Percentiles rank a stretch among this genome's conserved stretches.
phyloP scores from a whole-genome alignment of 2,113 vertebrate species.

The Thamnaconus septentrionalis region DNA sequence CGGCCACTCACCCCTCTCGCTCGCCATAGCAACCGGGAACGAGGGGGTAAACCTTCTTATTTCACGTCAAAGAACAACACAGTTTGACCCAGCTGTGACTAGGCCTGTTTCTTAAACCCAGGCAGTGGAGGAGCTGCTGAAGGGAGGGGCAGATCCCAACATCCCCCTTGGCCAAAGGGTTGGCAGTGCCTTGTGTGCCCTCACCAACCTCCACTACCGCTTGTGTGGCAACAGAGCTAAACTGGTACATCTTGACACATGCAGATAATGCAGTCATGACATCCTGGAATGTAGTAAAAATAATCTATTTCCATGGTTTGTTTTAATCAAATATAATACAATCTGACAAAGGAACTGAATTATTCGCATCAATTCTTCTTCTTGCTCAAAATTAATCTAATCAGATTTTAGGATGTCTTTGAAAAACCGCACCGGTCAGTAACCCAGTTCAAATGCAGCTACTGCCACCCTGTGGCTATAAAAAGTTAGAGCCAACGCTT shows the following conservation, averaged over 20 bases:
- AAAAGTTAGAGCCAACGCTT: too few relatives aligned
- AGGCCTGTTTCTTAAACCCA: conserved; percentile 36
- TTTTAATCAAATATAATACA: too few relatives aligned
- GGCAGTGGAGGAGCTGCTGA: conserved; percentile 82
- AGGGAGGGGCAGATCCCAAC: conserved; percentile 81
- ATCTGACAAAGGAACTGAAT: too few relatives aligned
- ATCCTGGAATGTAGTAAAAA: not conserved
- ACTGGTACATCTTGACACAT: conserved; percentile 71
- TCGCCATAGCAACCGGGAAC: conserved; percentile 85
- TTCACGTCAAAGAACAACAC: not conserved
- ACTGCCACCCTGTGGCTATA: too few relatives aligned
- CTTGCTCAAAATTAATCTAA: too few relatives aligned
- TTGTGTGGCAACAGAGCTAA: conserved; percentile 56
- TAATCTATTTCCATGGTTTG: too few relatives aligned
- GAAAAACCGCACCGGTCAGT: too few relatives aligned
- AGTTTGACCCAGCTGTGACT: not conserved
- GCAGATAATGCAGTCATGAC: not conserved
- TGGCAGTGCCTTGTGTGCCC: conserved; percentile 80
- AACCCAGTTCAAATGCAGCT: too few relatives aligned
- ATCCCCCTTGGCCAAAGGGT: conserved; percentile 69
- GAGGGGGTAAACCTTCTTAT: conserved; percentile 70
- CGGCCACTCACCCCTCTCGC: conserved; percentile 86
- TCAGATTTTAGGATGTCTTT: too few relatives aligned
- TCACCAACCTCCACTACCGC: conserved; percentile 74
- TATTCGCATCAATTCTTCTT: too few relatives aligned